These are phyloP conservation scores for Mixornis gularis DNA, from an alignment of 2,113 vertebrate genomes.

Conservation along the genomic window DNA sequence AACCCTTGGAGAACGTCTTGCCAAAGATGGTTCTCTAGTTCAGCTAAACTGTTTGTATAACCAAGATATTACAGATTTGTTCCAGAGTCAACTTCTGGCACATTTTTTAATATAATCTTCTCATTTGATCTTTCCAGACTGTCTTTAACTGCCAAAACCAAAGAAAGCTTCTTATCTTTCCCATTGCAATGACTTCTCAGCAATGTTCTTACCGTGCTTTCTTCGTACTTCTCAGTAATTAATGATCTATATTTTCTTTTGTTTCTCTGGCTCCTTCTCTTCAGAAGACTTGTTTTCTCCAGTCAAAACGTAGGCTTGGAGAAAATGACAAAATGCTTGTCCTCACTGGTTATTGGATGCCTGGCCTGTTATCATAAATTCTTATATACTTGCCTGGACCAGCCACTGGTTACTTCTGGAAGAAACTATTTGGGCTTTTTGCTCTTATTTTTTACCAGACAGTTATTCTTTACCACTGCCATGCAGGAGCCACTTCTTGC, in stretches of 20 bases:
- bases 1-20: not conserved
- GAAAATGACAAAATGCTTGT: not conserved
- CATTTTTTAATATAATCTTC: not conserved
- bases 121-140: not conserved
- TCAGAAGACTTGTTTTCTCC: not conserved
- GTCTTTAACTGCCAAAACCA: not conserved
- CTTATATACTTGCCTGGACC: not conserved
- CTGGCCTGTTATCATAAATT: not conserved
- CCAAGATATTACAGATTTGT: not conserved
- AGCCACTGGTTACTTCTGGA: not conserved
- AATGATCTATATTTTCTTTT: not conserved
- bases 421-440: not conserved
- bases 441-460: not conserved
- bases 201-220: not conserved
- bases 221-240: not conserved
- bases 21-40: not conserved
- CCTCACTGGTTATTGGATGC: not conserved
- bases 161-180: not conserved
- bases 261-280: not conserved
- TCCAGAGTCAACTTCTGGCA: not conserved
- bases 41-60: not conserved
- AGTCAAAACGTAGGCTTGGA: not conserved
- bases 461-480: not conserved
- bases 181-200: not conserved
- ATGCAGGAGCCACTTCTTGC: not conserved